Evolutionary conservation across 92 coral and sea anemone genomes (phyloP), one percentile per base, ranked within the genome.

Genomic region (Parazoanthus darwini): DNA sequence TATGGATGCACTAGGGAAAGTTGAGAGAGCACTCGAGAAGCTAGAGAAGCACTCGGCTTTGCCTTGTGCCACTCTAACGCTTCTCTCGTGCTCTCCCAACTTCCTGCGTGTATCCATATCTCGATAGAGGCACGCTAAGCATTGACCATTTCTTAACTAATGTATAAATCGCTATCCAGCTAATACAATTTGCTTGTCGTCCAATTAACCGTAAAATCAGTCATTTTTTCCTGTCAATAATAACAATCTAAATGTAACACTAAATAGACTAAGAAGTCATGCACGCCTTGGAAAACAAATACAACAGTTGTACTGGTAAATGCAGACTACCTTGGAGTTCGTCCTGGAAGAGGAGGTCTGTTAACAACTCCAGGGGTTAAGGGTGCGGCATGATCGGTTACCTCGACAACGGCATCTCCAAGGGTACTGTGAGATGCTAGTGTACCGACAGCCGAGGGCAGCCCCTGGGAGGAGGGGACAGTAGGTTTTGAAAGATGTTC

Each of bases 311-410:
- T 23, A 67, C 2, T 70, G 43, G 18, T 29, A 70, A 35, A 59
- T 39, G 39, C 11, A 82, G 6, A 13, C 74, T 37, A 82, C 87
- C 87, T 68, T 1, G 77, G 39, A 16, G 42, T 67, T 82, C 86
- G 88, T 73, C 94, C 93, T 35, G 98, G 98, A 18, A 92, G 91
- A n/a, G 98, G 98, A 39, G 98, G 98, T 42, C 94, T 88, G 38
- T 91, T 86, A 80, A 91, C 82, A 72, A 95, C 88, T 77, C 98
- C 98, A n/a, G 94, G 94, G 13, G 82, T 84, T 22, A 93, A 87
- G 38, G 86, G 88, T 72, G 83, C 93, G 23, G 80, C 58, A 15
- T 78, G 94, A 33, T 89, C 93, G 2, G 37, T 29, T 3, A 63
- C 59, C 14, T 92, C 82, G 9, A 71, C 93, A 18, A 70, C 50